phyloP scores from a whole-genome alignment of 2,113 vertebrate species.

The Myotis yumanensis region DNA sequence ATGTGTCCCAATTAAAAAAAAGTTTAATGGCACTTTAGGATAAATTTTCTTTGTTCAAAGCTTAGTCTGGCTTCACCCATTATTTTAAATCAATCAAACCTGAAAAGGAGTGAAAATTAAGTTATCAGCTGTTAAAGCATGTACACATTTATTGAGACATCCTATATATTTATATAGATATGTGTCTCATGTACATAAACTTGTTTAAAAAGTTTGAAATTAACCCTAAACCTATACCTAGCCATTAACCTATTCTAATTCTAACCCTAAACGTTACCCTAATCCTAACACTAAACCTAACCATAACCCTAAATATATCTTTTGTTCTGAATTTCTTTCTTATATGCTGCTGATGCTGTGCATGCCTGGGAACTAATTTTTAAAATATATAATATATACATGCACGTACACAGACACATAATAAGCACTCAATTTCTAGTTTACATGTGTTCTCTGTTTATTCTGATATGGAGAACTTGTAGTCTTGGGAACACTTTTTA shows the following conservation, averaged over 20 bases:
- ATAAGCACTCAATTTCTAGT: not conserved
- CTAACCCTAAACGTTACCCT: not conserved
- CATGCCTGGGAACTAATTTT: not conserved
- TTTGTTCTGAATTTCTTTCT: conserved; percentile 15
- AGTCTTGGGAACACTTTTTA: not conserved
- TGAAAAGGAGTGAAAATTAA: too few relatives aligned
- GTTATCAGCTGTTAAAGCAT: too few relatives aligned
- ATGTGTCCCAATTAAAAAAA: too few relatives aligned
- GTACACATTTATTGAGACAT: too few relatives aligned
- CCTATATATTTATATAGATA: not conserved
- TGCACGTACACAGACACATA: not conserved
- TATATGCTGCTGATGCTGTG: not conserved
- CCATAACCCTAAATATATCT: not conserved
- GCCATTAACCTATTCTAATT: not conserved
- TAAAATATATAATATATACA: not conserved
- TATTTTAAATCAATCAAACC: too few relatives aligned
- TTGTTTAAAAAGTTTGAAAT: not conserved
- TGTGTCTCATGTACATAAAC: not conserved
- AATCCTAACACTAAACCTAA: not conserved
- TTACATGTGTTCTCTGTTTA: conserved; percentile 26
- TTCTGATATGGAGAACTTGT: not conserved
- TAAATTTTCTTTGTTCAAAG: too few relatives aligned
- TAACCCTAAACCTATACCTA: not conserved
- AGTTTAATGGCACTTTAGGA: too few relatives aligned
- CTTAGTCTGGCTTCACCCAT: too few relatives aligned